A percentile compares a stretch with the other conserved stretches of the same genome.
phyloP scores from a whole-genome alignment of 1,140 invertebrate species.

The Orchestia grillus region DNA sequence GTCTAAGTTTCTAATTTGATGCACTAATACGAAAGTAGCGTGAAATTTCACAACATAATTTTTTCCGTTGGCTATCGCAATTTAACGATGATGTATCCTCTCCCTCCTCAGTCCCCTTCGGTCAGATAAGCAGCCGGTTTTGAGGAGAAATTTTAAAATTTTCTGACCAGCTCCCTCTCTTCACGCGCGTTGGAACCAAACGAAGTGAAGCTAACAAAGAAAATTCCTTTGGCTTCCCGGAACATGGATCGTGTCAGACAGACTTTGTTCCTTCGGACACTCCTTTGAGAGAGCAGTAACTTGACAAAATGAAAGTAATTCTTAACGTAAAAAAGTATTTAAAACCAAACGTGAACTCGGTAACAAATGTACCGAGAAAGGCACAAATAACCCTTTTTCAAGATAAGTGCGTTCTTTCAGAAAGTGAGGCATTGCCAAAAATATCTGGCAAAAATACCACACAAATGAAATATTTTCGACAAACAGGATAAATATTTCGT shows the following conservation, averaged over 20 bases:
- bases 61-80: not conserved
- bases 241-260: not conserved
- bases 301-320: not conserved
- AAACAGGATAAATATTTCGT: not conserved
- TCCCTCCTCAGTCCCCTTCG: not conserved
- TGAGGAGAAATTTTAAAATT: not conserved
- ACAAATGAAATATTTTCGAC: not conserved
- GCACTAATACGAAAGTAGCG: too few relatives aligned
- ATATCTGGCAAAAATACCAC: not conserved
- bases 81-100: not conserved
- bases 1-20: too few relatives aligned
- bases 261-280: not conserved
- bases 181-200: not conserved
- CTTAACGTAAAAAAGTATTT: not conserved
- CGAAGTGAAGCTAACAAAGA: not conserved
- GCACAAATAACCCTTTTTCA: not conserved
- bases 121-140: not conserved
- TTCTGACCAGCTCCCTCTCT: not conserved
- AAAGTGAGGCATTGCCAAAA: not conserved
- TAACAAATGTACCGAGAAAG: not conserved
- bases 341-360: not conserved
- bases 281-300: not conserved
- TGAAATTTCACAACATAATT: not conserved
- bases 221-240: not conserved
- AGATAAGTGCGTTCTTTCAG: not conserved